A percentile compares a stretch with the other conserved stretches of the same genome.
phyloP scores from a whole-genome alignment of 64 coral and sea anemone species.

The Pachyseris speciosa region DNA sequence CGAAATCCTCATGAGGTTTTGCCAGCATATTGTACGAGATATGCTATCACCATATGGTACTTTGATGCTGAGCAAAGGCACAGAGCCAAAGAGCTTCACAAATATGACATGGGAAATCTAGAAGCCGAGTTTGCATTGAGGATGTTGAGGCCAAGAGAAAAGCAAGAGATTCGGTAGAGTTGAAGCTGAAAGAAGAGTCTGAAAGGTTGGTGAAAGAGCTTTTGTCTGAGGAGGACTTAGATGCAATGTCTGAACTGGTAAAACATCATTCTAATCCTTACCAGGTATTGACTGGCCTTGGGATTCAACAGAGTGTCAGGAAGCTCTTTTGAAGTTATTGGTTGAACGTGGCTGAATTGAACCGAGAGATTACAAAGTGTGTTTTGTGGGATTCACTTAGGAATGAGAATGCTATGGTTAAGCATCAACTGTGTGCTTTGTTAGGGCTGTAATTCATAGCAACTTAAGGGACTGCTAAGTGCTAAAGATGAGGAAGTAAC shows the following conservation, averaged over 20 bases:
- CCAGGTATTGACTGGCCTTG: background rate
- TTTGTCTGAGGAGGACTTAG: slow-evolving; percentile 65
- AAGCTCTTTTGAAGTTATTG: slow-evolving; percentile 54
- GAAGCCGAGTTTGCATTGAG: slow-evolving; percentile 37
- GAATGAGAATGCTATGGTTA: no score
- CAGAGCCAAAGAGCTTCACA: slow-evolving; percentile 69
- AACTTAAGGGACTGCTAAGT: no score
- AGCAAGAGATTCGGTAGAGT: slow-evolving; percentile 61
- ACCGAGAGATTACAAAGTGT: background rate
- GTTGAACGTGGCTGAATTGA: background rate
- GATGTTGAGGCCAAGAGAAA: slow-evolving; percentile 78
- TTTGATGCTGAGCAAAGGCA: slow-evolving; percentile 84
- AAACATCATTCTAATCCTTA: slow-evolving; percentile 51
- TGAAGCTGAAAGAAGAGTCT: slow-evolving; percentile 59
- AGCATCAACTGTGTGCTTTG: background rate
- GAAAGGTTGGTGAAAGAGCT: slow-evolving; percentile 54
- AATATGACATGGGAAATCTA: slow-evolving; percentile 31
- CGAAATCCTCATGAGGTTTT: slow-evolving; percentile 94
- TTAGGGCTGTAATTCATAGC: no score
- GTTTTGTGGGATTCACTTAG: no score
- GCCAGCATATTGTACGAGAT: slow-evolving; percentile 66
- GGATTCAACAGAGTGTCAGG: slow-evolving; percentile 49
- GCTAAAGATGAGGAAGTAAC: no score
- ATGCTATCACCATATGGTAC: slow-evolving; percentile 96
- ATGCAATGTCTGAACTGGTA: slow-evolving; percentile 37